Evolutionary conservation across 2,888 invertebrate species (phyloP).

Genomic region (Lasioglossum pauxillum): DNA sequence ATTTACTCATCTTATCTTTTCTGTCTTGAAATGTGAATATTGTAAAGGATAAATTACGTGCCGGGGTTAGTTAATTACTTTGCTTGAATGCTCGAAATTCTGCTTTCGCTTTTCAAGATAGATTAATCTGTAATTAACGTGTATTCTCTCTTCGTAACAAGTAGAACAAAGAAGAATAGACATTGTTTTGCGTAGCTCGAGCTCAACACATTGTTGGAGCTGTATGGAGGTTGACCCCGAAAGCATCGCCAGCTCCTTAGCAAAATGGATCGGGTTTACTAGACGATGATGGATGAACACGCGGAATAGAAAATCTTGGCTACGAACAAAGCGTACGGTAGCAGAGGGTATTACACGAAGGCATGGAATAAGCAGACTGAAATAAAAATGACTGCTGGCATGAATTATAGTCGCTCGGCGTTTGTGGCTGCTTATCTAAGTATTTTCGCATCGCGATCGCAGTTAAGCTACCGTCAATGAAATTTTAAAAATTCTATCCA

Average conservation of each 20-base stretch:
- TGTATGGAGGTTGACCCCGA: not conserved
- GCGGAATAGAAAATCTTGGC: conserved; percentile 74
- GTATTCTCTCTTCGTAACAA: not conserved
- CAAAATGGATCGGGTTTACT: conserved; percentile 20
- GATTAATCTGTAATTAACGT: not conserved
- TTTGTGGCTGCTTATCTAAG: conserved; percentile 20
- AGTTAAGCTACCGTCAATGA: not conserved
- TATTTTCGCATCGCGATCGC: not conserved
- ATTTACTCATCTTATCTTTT: not conserved
- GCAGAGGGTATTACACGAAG: conserved; percentile 57
- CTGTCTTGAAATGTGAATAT: not conserved
- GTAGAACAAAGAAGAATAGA: not conserved
- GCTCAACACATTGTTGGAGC: conserved; percentile 6
- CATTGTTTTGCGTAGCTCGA: not conserved
- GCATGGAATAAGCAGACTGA: conserved; percentile 41
- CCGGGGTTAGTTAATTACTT: not conserved
- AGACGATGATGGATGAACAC: conserved; percentile 74
- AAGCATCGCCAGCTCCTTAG: conserved; percentile 21
- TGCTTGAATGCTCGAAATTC: not conserved
- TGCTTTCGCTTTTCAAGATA: not conserved
- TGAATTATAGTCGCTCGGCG: conserved; percentile 72
- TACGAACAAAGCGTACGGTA: conserved; percentile 58
- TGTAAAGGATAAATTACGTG: not conserved
- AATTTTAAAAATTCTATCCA: not conserved
- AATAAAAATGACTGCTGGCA: conserved; percentile 66